Base-by-base conservation (phyloP, 2,888 invertebrate species). In the Andricus quercusramuli region DNA sequence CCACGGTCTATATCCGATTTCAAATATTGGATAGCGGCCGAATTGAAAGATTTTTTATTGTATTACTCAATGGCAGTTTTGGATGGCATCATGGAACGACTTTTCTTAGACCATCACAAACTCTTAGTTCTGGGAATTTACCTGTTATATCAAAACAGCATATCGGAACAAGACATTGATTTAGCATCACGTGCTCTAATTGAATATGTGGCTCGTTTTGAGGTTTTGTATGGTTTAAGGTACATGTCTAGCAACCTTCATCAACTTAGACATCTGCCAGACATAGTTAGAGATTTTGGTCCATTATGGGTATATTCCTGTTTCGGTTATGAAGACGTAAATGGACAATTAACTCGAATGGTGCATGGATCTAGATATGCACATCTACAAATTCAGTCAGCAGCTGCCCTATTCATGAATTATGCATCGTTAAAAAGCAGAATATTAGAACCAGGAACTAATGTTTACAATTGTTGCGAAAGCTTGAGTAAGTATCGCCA, bases 231-330 rank as follows among this genome's bases (percentile, higher is more conserved):
- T 80, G 82, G 83, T 6, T 22, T 80, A 25, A 64, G 79, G 4
- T 67, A 86, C 62, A 85, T 87, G 85, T 82, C 83, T 0, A 78
- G 70, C 20, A 87, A 86, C 80, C 17, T 86, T 3, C 87, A 88
- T 79, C 37, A 80, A 6, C 20, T 89, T 15, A 77, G 84, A 11
- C 87, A 89, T 80, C 81, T 87, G 41, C 29, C 82, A n/a, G 62
- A 82, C 8, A 79, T 67, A 29, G 86, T 87, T 1, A n/a, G 29
- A 44, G 51, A 81, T 66, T 81, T 86, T 44, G 86, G 86, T 9
- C 85, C 85, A 4, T 51, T 85, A 1, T 85, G 79, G 78, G 79
- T 79, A 41, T 83, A 81, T 4, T 81, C 82, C 2, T 87, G 84
- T 67, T 86, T 83, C 70, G 70, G 83, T 3, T 86, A 80, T 70